phyloP scores from a whole-genome alignment of 1,140 invertebrate species.

The Pseudachorutes palmiensis region DNA sequence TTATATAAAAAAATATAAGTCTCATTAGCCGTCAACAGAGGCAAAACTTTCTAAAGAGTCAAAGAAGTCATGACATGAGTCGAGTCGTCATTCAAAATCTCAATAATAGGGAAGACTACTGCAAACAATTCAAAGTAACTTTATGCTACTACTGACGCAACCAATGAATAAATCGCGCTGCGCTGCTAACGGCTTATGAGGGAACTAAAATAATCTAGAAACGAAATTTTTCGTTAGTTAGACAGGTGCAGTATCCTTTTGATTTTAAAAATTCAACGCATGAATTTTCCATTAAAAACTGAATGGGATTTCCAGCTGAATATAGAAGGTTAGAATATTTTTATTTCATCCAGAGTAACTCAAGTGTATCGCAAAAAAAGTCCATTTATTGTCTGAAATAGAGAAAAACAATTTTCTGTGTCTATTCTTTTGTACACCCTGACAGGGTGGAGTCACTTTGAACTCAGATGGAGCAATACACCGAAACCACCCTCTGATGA shows the following conservation, averaged over 20 bases:
- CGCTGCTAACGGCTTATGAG: too few species aligned
- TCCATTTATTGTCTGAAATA: constrained; percentile 2
- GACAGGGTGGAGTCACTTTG: constrained; percentile 27
- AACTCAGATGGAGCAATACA: constrained; percentile 31
- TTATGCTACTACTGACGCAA: too few species aligned
- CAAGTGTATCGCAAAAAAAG: constrained; percentile 26
- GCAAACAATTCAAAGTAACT: not conserved
- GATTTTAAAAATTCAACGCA: not conserved
- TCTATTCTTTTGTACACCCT: constrained; percentile 20
- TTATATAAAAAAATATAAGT: not conserved
- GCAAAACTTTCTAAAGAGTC: not conserved
- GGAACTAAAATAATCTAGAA: too few species aligned
- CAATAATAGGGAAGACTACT: not conserved
- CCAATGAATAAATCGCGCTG: too few species aligned
- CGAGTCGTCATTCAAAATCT: not conserved
- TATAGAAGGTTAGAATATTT: not conserved
- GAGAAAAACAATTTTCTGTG: too few species aligned
- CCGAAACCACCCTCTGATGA: constrained; percentile 29
- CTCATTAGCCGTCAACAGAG: not conserved
- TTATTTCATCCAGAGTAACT: constrained; percentile 23
- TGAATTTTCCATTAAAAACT: not conserved
- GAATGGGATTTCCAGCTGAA: not conserved
- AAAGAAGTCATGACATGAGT: constrained; percentile 9
- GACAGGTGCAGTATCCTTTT: too few species aligned
- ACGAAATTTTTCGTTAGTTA: too few species aligned